Evolutionary conservation across 2,888 invertebrate genomes (phyloP), one percentile per base, ranked within the genome.

Genomic region (Harmothoe impar): DNA sequence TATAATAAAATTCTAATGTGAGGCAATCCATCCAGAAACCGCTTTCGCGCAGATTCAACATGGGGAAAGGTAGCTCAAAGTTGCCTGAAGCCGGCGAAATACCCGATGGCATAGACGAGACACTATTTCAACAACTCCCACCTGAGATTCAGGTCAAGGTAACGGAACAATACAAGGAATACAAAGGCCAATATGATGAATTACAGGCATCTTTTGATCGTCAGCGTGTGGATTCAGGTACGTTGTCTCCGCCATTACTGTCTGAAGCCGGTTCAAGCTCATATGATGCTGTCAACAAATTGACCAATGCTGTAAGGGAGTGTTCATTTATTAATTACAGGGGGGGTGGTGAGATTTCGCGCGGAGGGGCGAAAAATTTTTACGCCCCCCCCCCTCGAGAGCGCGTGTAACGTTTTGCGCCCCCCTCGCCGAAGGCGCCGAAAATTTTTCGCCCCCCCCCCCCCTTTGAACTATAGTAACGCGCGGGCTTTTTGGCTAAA

Each of bases 31-130:
- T 31, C 51, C 7, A 81, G 86, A 52, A 54, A 29, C 86, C 54
- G 86, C 52, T 54, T 31, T 29, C 86, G n/a, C 84, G 84, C 31
- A 84, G 54, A 86, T 86, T 86, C 86, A 86, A 86, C 54, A 86
- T 86, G 86, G 86, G 86, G 86, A 86, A 86, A 86, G 86, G 86
- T 0, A 23, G 29, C 31, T 86, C 86, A n/a, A 86, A 86, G 86
- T 52, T 54, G 56, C 54, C 86, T 54, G 86, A 56, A 20, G 29
- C 86, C 54, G 86, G 56, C 29, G 86, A 86, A 25, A 54, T 86
- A 0, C 86, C 86, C n/a, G 86, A 10, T 25, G 86, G 86, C 29
- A 52, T 86, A 31, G 86, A 86, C 54, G 31, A 7, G 3, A 20
- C 52, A 54, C 25, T 86, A 15, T 29, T 86, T 10, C 29, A 86